These are phyloP conservation scores for Aphelocoma coerulescens DNA, from an alignment of 2,113 vertebrate species.

Conservation along the genomic window DNA sequence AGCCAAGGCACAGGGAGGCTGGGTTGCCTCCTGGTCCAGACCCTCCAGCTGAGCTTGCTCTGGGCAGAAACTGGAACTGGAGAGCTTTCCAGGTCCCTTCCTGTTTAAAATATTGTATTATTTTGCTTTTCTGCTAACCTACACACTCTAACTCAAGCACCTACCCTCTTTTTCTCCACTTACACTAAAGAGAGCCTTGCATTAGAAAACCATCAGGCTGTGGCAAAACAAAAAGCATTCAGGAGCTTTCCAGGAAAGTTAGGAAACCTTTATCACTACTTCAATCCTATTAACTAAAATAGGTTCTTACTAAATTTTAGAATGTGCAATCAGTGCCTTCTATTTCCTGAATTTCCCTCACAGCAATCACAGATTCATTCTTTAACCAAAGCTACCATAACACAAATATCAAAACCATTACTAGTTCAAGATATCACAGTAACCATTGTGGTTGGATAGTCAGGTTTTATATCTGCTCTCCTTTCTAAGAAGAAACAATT, in stretches of 20 bases:
- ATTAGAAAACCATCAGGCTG: not conserved
- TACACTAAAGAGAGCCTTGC: not conserved
- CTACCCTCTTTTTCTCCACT: not conserved
- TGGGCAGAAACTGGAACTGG: not conserved
- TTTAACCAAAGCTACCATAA: not conserved
- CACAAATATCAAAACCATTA: not conserved
- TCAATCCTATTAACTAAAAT: not conserved
- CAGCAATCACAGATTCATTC: not conserved
- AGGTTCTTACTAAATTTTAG: not conserved
- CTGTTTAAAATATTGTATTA: not conserved
- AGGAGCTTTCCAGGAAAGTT: not conserved
- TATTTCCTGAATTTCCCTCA: not conserved
- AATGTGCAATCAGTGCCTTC: not conserved
- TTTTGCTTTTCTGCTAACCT: not conserved
- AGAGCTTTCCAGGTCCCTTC: not conserved
- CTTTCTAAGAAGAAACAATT: not conserved
- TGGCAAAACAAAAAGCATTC: not conserved
- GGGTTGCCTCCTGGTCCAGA: not conserved
- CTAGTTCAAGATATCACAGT: not conserved
- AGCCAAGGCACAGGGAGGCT: not conserved
- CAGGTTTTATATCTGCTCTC: not conserved
- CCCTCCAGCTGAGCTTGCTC: not conserved
- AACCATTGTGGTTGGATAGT: not conserved
- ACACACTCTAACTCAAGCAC: not conserved
- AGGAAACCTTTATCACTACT: not conserved